Evolutionary conservation across 1,140 invertebrate genomes (phyloP), one percentile per base, ranked within the genome.

Genomic region (Ylistrum balloti): DNA sequence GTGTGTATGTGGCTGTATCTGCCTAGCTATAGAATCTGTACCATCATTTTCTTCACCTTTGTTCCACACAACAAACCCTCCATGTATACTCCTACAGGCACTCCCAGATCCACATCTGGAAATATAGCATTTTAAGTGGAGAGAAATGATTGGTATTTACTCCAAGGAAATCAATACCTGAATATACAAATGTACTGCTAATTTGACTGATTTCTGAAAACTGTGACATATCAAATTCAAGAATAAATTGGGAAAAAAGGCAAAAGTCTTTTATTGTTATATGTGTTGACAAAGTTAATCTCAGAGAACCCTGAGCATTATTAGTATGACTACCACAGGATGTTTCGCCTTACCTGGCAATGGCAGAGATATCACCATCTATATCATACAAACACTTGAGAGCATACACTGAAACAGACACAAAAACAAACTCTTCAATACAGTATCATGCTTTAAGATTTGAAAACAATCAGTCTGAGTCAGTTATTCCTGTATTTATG

Each of bases 31-130:
- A 0, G 98, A 96, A 89, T 99, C 99, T n/a, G 95, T 95, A 15
- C 98, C 98, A 96, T 98, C 97, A 0, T 96, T 94, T 41, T 96
- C 92, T 0, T 94, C 94, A 13, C 99, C 99, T 92, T 97, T 97
- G 48, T 97, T 97, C 99, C 99, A 99, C 90, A 97, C 97, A 9
- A 98, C 98, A 97, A 99, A 99, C 74, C 99, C 99, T 85, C 99
- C 99, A 94, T 97, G 97, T 28, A 99, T 96, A 96, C 99, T 99
- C 86, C 99, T 97, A 96, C 99, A 99, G 0, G 99, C 99, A 95
- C 98, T 99, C 15, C 99, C 99, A 87, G 99, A 99, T 33, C 99
- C 99, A 92, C 97, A 96, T 90, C 97, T 95, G 56, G 35, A 91
- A 88, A 33, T n/a, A n/a, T n/a, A n/a, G n/a, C n/a, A n/a, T n/a